Conservation (phyloP, 2,888 invertebrate genomes). For the Linnaemya tessellans region DNA sequence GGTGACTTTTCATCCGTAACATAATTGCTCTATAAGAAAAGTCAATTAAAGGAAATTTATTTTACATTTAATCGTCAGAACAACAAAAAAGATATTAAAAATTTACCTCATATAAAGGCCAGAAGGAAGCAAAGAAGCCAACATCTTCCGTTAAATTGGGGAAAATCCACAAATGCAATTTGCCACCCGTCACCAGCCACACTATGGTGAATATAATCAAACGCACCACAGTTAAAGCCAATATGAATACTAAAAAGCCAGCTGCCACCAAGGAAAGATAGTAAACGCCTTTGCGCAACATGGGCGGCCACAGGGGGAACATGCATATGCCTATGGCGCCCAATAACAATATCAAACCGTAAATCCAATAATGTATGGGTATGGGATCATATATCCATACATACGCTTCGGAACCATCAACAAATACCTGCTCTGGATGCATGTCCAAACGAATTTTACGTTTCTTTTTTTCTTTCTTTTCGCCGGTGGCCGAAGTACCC, state of each 20-base stretch:
- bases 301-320: constrained; percentile 99
- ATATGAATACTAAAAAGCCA: constrained; percentile 96
- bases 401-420: constrained; percentile 97
- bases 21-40: constrained; percentile 87
- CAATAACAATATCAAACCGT: constrained; percentile 94
- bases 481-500: constrained; percentile 48
- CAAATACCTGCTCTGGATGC: constrained; percentile 97
- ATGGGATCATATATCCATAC: constrained; percentile 99
- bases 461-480: constrained; percentile 87
- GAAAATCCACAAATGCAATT: constrained; percentile 98
- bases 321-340: constrained; percentile 98
- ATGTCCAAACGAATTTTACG: constrained; percentile 97
- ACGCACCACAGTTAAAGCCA: constrained; percentile 94
- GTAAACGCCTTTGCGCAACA: constrained; percentile 96
- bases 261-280: constrained; percentile 98
- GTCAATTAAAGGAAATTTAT: not conserved
- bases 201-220: constrained; percentile 95
- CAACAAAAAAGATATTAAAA: not conserved
- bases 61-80: not conserved
- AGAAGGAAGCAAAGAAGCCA: constrained; percentile 99
- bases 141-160: constrained; percentile 99
- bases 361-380: constrained; percentile 96
- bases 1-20: constrained; percentile 85
- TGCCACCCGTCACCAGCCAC: constrained; percentile 93
- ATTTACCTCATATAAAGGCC: constrained; percentile 95